These are phyloP conservation scores for Lepus americanus DNA, from an alignment of 2,113 vertebrate species.

Conservation along the genomic window DNA sequence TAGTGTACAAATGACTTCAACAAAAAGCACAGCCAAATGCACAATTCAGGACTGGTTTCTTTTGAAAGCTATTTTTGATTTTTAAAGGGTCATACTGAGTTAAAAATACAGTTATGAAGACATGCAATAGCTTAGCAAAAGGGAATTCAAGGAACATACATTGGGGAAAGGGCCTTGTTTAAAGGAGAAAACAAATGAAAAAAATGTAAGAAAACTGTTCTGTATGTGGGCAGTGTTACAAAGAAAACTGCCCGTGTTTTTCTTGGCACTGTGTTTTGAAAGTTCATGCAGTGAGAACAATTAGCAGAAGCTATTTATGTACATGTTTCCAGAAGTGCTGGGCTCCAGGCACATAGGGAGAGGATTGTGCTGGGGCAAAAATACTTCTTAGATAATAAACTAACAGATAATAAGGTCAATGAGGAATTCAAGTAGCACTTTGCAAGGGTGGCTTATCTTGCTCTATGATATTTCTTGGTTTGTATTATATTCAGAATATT, in stretches of 20 bases:
- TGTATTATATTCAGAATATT: neutral
- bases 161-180: neutral
- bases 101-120: constrained; percentile 56
- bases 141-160: neutral
- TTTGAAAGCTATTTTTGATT: constrained; percentile 44
- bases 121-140: constrained; percentile 66
- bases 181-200: constrained; percentile 49
- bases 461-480: neutral
- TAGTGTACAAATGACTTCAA: constrained; percentile 19
- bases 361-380: neutral
- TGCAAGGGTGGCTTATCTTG: neutral
- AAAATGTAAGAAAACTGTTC: neutral
- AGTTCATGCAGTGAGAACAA: constrained; percentile 45
- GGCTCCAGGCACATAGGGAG: no score
- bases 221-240: constrained; percentile 38
- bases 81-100: constrained; percentile 58
- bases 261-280: constrained; percentile 4
- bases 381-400: no score
- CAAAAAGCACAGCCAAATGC: constrained; percentile 5
- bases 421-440: neutral
- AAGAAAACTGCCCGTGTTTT: constrained; percentile 52
- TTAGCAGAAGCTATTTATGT: neutral
- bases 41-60: constrained; percentile 38
- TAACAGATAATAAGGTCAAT: neutral
- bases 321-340: neutral